A percentile compares a stretch with the other conserved stretches of the same genome.
phyloP scores from a whole-genome alignment of 2,113 vertebrate genomes.

The Aix galericulata region DNA sequence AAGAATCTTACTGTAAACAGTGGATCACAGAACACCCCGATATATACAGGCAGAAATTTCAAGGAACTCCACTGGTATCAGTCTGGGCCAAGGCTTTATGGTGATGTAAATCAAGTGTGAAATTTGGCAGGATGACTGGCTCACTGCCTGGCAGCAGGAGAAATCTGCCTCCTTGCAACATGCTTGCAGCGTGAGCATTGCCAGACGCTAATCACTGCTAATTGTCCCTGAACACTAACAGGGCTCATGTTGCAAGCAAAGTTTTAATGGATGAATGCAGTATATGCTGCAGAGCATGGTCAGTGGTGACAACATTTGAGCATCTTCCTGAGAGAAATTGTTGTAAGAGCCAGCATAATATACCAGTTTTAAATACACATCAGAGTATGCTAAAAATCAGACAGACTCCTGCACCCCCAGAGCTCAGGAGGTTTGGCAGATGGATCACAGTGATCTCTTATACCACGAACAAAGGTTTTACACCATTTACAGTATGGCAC shows the following conservation, averaged over 20 bases:
- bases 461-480: neutral
- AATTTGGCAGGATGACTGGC: neutral
- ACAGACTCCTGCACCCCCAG: neutral
- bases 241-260: neutral
- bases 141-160: neutral
- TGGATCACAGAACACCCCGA: neutral
- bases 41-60: neutral
- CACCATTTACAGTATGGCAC: rapidly evolving
- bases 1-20: neutral
- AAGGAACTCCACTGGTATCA: neutral
- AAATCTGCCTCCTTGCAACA: neutral
- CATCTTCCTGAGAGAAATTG: neutral
- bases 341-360: neutral
- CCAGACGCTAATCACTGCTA: neutral
- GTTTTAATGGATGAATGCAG: neutral
- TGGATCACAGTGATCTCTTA: neutral
- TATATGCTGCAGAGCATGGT: neutral
- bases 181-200: neutral
- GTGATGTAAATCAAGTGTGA: neutral
- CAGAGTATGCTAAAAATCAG: neutral
- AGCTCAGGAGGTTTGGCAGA: neutral
- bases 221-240: neutral
- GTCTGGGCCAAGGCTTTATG: neutral
- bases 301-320: neutral
- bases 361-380: neutral